phyloP scores from a whole-genome alignment of 2,797 vertebrate species.

The Sardinella longiceps region DNA sequence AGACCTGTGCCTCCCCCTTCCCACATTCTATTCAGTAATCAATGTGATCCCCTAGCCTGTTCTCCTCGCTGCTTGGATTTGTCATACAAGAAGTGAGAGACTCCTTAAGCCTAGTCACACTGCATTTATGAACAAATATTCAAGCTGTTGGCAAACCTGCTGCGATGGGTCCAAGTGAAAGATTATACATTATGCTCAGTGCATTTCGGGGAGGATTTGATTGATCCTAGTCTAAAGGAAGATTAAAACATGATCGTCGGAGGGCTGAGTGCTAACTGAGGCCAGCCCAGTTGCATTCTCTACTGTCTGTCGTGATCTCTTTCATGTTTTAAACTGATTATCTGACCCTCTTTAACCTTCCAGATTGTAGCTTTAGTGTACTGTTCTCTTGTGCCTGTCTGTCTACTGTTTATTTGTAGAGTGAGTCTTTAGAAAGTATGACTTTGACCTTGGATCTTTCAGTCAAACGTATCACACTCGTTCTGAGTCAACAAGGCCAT shows the following conservation, averaged over 20 bases:
- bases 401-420: constrained; percentile 35
- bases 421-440: neutral
- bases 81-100: neutral
- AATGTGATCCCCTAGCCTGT: neutral
- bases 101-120: neutral
- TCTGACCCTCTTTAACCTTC: constrained; percentile 45
- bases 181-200: neutral
- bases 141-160: neutral
- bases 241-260: neutral
- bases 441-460: neutral
- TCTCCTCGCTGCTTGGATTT: neutral
- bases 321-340: constrained; percentile 50
- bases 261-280: neutral
- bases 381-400: constrained; percentile 40
- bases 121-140: constrained; percentile 7
- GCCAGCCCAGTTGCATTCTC: neutral
- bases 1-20: neutral
- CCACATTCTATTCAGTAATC: neutral
- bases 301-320: neutral
- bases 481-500: too few relatives aligned
- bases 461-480: neutral
- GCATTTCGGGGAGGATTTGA: neutral
- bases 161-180: neutral
- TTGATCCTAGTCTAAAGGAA: neutral
- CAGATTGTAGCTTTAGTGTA: constrained; percentile 38